Evolutionary conservation across 2,113 vertebrate genomes (phyloP), one percentile per base, ranked within the genome.

Genomic region (Rhabdomys dilectus): DNA sequence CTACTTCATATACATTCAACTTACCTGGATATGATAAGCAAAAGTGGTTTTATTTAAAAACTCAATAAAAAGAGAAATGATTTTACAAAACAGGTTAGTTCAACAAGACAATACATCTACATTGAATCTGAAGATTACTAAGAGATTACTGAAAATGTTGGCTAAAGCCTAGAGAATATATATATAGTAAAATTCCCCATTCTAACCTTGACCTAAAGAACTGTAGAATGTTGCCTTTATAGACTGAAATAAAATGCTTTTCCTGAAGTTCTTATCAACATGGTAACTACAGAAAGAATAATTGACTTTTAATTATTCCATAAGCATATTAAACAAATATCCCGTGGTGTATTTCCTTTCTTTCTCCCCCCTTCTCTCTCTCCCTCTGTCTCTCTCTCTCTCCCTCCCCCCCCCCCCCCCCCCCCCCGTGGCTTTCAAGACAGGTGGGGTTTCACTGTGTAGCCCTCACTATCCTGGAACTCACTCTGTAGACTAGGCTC

Each of bases 141-240:
- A 91, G 93, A 64, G 12, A 45, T 86, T 95, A 89, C 39, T 76
- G 92, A 94, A 82, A 95, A 36, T 24, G 42, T 64, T 29, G 91
- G 39, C 66, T 76, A 81, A 93, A 97, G 78, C 22, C 64, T 68
- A 85, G 22, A 66, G 3, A 88, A 93, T 70, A 95, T 58, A 95
- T 58, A 93, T 34, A 15, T 7, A 95, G 73, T n/a, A 73, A 39
- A 42, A 75, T 86, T 6, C 31, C 53, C 24, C 15, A 91, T 36
- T 96, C 96, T 95, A 39, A 86, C 48, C 39, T 68, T 96, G 15
- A 94, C 60, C 42, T 82, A 91, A 22, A 73, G 70, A 91, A 92
- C 91, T 95, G 39, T 13, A 95, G 3, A 45, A 91, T 89, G 16
- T 24, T 93, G 7, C 80, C 51, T 76, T 87, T 24, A 94, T 36